Conservation (phyloP, 2,113 vertebrate genomes). For the Pygoscelis adeliae region DNA sequence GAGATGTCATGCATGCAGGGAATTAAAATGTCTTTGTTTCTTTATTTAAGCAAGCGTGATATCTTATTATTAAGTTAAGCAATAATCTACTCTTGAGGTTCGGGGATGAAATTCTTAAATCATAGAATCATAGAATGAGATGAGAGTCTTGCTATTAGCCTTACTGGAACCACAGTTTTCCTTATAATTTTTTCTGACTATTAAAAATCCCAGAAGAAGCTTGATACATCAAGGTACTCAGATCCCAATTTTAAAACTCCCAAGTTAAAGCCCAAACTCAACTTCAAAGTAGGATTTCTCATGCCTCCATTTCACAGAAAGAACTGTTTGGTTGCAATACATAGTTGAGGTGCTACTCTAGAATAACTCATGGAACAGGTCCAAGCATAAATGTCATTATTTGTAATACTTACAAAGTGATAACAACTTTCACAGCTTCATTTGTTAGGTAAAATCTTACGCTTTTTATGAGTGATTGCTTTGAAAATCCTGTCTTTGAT, state of each 20-base stretch:
- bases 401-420: neutral
- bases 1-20: neutral
- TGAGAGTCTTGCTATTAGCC: neutral
- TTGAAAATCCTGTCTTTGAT: neutral
- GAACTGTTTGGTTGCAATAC: neutral
- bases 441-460: neutral
- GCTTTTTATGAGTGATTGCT: neutral
- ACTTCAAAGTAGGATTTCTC: neutral
- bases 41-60: neutral
- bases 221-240: neutral
- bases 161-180: neutral
- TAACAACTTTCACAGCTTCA: neutral
- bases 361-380: neutral
- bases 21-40: neutral
- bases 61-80: neutral
- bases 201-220: neutral
- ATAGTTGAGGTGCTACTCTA: neutral
- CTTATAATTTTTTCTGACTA: neutral
- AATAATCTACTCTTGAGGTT: neutral
- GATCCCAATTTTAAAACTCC: neutral
- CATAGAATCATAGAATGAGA: neutral
- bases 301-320: neutral
- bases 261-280: neutral
- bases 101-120: neutral
- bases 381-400: neutral